These are phyloP conservation scores for Hyposoter didymator DNA, from an alignment of 2,888 invertebrate species.

Conservation along the genomic window DNA sequence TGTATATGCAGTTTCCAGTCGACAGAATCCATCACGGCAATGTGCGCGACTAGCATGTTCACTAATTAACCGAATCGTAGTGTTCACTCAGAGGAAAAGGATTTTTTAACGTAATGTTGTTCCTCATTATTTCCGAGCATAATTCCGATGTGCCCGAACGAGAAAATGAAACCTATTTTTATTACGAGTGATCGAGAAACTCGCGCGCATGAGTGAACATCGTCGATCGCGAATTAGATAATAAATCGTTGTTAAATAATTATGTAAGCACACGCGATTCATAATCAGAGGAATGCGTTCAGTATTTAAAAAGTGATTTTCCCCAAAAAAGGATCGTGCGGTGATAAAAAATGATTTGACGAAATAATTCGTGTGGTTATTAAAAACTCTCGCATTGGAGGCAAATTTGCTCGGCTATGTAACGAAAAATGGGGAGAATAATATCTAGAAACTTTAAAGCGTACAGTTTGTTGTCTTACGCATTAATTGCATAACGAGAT, in stretches of 20 bases:
- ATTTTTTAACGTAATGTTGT: background rate
- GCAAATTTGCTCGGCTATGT: background rate
- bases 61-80: conserved; percentile 16
- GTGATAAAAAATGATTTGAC: background rate
- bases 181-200: conserved; percentile 1
- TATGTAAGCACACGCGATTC: background rate
- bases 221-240: background rate
- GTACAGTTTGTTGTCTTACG: background rate
- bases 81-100: background rate
- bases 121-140: background rate
- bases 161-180: no score
- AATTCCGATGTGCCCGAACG: conserved; percentile 4
- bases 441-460: no score
- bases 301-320: background rate
- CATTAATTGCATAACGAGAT: background rate
- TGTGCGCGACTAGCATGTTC: no score
- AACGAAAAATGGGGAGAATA: background rate
- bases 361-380: background rate
- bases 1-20: conserved; percentile 3
- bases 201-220: conserved; percentile 2
- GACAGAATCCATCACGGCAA: background rate
- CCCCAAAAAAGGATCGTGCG: background rate
- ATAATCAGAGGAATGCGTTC: background rate
- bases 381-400: background rate
- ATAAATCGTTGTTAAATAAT: background rate